Percentiles rank a stretch among this genome's conserved stretches.
phyloP scores from a whole-genome alignment of 2,113 vertebrate genomes.

The Cyprinus carpio region DNA sequence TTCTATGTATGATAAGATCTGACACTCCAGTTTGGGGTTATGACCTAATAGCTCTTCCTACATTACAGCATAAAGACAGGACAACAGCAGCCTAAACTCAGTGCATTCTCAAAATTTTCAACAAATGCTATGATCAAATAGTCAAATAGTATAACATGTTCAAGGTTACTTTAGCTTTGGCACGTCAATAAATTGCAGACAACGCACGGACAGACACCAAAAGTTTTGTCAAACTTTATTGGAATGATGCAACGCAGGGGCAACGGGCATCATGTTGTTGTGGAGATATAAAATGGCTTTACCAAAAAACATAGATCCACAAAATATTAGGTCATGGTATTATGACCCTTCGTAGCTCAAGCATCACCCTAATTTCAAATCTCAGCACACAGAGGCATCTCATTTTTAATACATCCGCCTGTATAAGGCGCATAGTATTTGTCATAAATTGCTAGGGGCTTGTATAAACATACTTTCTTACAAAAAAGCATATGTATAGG shows the following conservation, averaged over 20 bases:
- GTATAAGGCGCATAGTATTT: conserved; percentile 68
- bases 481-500: conserved; percentile 73
- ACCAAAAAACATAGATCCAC: conserved; percentile 75
- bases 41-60: too few species aligned
- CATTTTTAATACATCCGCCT: conserved; percentile 76
- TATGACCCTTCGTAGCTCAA: conserved; percentile 63
- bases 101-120: not conserved
- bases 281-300: conserved; percentile 78
- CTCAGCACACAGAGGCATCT: conserved; percentile 66
- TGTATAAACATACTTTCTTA: conserved; percentile 61
- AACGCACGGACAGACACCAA: not conserved
- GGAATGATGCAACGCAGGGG: conserved; percentile 76
- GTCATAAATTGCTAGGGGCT: conserved; percentile 76
- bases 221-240: conserved; percentile 58
- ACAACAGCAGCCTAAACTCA: not conserved
- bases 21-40: too few species aligned
- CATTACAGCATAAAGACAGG: too few species aligned
- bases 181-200: not conserved
- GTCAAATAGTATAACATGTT: not conserved
- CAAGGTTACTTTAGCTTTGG: not conserved
- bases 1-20: too few species aligned
- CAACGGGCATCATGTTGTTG: conserved; percentile 75
- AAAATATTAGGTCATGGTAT: conserved; percentile 68
- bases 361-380: conserved; percentile 59
- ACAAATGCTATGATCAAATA: not conserved